Percentiles rank a stretch among this genome's conserved stretches.
Evolutionary conservation across 2,888 invertebrate species (phyloP).

Genomic region (Drosophila anomelani): DNA sequence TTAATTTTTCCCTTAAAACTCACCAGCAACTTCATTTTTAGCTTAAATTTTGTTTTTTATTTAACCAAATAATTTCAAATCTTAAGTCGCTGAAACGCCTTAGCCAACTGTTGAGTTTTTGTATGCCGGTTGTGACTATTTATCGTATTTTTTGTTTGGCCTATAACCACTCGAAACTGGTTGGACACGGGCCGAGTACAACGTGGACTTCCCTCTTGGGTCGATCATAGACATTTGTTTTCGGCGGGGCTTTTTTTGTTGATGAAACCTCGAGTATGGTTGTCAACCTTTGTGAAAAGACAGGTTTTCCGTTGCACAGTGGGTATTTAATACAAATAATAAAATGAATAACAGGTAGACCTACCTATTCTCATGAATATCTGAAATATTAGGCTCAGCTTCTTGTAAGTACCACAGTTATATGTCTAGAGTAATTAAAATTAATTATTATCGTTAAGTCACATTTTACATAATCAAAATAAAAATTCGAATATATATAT

Average conservation of each 20-base stretch:
- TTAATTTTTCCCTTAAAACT: not conserved
- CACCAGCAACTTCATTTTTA: slow-evolving; percentile 24
- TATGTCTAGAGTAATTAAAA: no score
- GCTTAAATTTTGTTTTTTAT: not conserved
- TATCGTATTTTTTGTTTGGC: slow-evolving; percentile 29
- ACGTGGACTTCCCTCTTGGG: slow-evolving; percentile 29
- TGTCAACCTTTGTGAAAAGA: slow-evolving; percentile 31
- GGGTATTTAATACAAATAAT: not conserved
- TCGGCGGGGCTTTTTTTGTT: slow-evolving; percentile 33
- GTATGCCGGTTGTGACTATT: slow-evolving; percentile 7
- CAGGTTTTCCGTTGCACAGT: slow-evolving; percentile 5
- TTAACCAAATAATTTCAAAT: not conserved
- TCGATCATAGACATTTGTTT: slow-evolving; percentile 14
- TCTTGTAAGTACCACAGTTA: no score
- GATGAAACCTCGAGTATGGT: slow-evolving; percentile 21
- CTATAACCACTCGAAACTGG: slow-evolving; percentile 33
- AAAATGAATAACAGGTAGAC: not conserved
- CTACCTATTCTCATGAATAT: not conserved
- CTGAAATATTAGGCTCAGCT: not conserved
- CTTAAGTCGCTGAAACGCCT: slow-evolving; percentile 4
- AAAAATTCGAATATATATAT: no score
- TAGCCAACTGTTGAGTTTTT: slow-evolving; percentile 14
- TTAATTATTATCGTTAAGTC: no score
- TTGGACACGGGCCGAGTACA: slow-evolving; percentile 16
- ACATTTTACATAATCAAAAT: no score